These are phyloP conservation scores for Periphyllus acericola DNA, from an alignment of 2,888 invertebrate species.

Conservation along the genomic window DNA sequence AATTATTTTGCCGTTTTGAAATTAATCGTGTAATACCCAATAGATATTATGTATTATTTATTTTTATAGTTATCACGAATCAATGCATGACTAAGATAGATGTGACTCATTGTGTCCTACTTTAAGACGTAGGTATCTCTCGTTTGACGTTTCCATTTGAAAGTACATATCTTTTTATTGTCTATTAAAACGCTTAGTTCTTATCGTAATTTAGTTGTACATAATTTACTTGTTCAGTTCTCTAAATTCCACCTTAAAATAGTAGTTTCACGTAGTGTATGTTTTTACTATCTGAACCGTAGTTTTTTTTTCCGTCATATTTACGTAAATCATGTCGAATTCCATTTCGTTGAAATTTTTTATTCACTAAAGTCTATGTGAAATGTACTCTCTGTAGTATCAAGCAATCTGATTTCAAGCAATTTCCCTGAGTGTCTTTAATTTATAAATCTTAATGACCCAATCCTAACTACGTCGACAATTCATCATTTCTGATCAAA, in stretches of 20 bases:
- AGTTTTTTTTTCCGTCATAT: not conserved
- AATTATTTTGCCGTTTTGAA: not conserved
- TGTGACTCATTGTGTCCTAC: constrained; percentile 33
- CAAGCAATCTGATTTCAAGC: no score
- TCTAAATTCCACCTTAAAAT: not conserved
- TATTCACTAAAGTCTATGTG: not conserved
- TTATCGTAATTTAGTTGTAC: not conserved
- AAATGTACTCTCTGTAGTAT: not conserved
- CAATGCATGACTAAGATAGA: not conserved
- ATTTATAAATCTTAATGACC: no score
- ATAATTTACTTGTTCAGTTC: not conserved
- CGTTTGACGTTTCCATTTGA: constrained; percentile 3
- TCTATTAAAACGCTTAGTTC: constrained; percentile 1
- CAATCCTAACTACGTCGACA: not conserved
- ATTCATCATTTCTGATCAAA: not conserved
- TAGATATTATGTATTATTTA: not conserved
- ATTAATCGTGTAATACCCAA: not conserved
- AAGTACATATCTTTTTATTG: constrained; percentile 10
- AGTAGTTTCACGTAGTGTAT: constrained; percentile 1
- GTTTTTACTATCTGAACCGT: not conserved
- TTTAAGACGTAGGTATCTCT: not conserved
- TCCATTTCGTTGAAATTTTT: not conserved
- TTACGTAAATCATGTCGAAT: not conserved
- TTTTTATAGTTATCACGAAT: not conserved
- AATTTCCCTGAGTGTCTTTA: not conserved